A percentile compares a stretch with the other conserved stretches of the same genome.
Conservation (phyloP, 1,140 invertebrate genomes). For the Bilobella aurantiaca region DNA sequence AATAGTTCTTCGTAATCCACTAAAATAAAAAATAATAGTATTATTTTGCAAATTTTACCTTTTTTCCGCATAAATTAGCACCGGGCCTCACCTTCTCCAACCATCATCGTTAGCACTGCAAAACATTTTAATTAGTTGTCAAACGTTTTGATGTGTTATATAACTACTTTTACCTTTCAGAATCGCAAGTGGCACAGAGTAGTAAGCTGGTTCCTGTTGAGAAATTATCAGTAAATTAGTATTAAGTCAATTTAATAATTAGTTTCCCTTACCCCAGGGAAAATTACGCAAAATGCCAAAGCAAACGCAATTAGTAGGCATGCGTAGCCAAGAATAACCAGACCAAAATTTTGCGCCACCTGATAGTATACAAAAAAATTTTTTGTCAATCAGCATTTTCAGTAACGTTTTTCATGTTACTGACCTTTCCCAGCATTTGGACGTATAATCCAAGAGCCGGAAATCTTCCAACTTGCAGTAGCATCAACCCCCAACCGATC, state of each 20-base stretch:
- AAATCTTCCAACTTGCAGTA: conserved; percentile 71
- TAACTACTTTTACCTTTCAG: conserved; percentile 50
- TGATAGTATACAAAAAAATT: conserved; percentile 8
- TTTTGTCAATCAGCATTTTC: conserved; percentile 1
- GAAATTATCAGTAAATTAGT: too few species aligned
- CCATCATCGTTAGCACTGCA: conserved; percentile 72
- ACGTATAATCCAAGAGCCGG: conserved; percentile 73
- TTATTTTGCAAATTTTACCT: not conserved
- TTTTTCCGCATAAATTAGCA: not conserved
- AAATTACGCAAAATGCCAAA: conserved; percentile 32
- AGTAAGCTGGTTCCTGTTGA: conserved; percentile 25
- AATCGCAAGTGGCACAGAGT: conserved; percentile 37
- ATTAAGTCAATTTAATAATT: too few species aligned
- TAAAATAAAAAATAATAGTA: too few species aligned
- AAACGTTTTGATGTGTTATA: not conserved
- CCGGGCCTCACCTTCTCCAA: conserved; percentile 45
- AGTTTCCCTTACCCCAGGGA: conserved; percentile 33
- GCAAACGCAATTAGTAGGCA: conserved; percentile 66
- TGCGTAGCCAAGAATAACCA: conserved; percentile 66
- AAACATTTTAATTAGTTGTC: not conserved
- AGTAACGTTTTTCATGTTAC: not conserved
- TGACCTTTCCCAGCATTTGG: conserved; percentile 64
- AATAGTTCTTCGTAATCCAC: conserved; percentile 13
- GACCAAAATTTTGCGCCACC: conserved; percentile 70
- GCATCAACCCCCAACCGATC: conserved; percentile 64